Evolutionary conservation across 2,797 vertebrate genomes (phyloP).

Genomic region (Tragopan temminckii): DNA sequence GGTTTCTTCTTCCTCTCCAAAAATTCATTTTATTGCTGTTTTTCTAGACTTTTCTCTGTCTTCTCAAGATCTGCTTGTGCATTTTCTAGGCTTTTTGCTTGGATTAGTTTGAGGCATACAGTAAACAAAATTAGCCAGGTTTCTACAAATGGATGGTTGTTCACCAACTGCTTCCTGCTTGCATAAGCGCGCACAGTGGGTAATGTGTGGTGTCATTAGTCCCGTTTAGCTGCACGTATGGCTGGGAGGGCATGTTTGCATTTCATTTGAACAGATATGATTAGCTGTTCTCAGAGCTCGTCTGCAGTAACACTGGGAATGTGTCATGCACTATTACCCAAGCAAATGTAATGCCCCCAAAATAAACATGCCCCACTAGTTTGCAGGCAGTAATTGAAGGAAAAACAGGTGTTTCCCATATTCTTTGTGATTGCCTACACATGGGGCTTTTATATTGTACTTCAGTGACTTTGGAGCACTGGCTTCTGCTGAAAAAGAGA

Average conservation of each 20-base stretch:
- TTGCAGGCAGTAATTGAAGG: slow-evolving; percentile 71
- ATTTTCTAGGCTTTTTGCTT: slow-evolving; percentile 62
- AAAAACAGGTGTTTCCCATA: slow-evolving; percentile 82
- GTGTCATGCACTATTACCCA: slow-evolving; percentile 79
- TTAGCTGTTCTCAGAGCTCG: slow-evolving; percentile 61
- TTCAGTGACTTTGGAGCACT: slow-evolving; percentile 31
- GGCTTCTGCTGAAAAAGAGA: slow-evolving; percentile 23
- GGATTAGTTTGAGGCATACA: slow-evolving; percentile 35
- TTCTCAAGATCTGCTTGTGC: background rate
- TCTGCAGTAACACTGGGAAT: slow-evolving; percentile 72
- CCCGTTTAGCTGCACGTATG: slow-evolving; percentile 38
- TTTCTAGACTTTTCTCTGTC: background rate
- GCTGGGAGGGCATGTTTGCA: slow-evolving; percentile 62
- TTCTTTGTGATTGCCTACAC: slow-evolving; percentile 74
- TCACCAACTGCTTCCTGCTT: slow-evolving; percentile 74
- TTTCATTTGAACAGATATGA: slow-evolving; percentile 60
- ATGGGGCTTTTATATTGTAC: slow-evolving; percentile 60
- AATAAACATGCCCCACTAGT: slow-evolving; percentile 75
- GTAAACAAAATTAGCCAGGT: slow-evolving; percentile 74
- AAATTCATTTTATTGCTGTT: background rate
- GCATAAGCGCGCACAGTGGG: background rate
- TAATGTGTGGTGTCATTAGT: slow-evolving; percentile 45
- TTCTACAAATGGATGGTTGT: slow-evolving; percentile 58
- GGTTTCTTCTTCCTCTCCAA: background rate
- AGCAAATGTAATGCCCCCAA: slow-evolving; percentile 79